Evolutionary conservation across 1,140 invertebrate species (phyloP), one percentile per base, ranked within the genome.

Genomic region (Pristionchus pacificus): DNA sequence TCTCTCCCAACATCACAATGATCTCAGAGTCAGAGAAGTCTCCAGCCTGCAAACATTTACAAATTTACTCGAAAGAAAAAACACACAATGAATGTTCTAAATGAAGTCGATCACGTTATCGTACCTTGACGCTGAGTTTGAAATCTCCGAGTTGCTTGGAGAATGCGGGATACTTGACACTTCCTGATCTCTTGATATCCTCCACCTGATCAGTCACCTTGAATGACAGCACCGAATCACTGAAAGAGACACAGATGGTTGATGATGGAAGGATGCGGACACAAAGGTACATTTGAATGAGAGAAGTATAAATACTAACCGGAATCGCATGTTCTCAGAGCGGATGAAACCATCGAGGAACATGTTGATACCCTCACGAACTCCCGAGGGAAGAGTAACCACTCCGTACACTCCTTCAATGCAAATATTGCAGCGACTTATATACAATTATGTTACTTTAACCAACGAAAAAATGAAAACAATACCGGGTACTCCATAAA

Each of bases 21-120:
- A 99, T 99, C 87, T 99, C 97, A 2, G 97, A 98, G 86, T 99
- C 97, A 28, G 95, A 97, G 84, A 99, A 99, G 81, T 95, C 93
- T 19, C 97, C 97, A 74, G 90, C 87, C 69, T 49, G 38, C 6
- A 49, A 49, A 49, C n/a, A n/a, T n/a, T n/a, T n/a, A n/a, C n/a
- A n/a, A n/a, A n/a, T n/a, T n/a, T n/a, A n/a, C n/a, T n/a, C n/a
- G n/a, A n/a, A n/a, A n/a, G n/a, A n/a, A n/a, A n/a, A n/a, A n/a
- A n/a, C n/a, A n/a, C n/a, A n/a, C n/a, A n/a, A n/a, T n/a, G n/a
- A 49, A 19, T 49, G 6, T 49, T 49, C 38, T 19, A 19, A 49
- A 49, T 10, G 6, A 49, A 6, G 38, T 6, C 38, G 6, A 6
- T 6, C 19, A 19, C 19, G 38, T 19, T 6, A 49, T 49, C 38